Base-by-base conservation (phyloP, 2,797 vertebrate genomes). In the Enteromius viviparus region DNA sequence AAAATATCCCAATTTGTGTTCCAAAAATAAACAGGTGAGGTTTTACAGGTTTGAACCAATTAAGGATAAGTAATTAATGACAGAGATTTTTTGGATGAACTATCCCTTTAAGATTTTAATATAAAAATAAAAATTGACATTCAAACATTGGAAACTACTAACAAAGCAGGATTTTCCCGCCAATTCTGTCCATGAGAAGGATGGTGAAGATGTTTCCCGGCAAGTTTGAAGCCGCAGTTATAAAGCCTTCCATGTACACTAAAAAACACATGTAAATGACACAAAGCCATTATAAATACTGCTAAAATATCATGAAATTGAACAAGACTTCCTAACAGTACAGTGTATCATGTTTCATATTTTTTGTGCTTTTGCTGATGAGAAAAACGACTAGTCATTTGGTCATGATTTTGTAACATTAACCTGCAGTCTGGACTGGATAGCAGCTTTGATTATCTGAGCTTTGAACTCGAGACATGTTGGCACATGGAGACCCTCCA, bases 131-230 rank as follows among this genome's bases (percentile, higher is more conserved):
- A 23, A 11, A 23, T 7, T 49, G 45, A 45, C 15, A 29, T 32
- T 32, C 26, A 32, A 6, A 53, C 29, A 74, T 4, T 14, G 29
- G 21, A 62, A 45, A 51, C 11, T 84, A 90, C 95, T 94, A 85
- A 95, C 94, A 90, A 0, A 95, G 93, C 3, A 95, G 88, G 2
- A 85, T 6, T 82, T 93, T 94, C 37, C 93, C 95, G 85, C 95
- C 95, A 0, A 84, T 79, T 47, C 70, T 86, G 89, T 94, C 94
- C 92, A 95, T 94, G 58, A 94, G 34, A 0, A 94, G 83, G 15
- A 95, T 94, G 55, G 93, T 94, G 86, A 95, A 92, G 88, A 95
- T 91, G 91, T 95, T 95, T 12, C 95, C 95, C 0, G 95, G 95
- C 2, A 95, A 78, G 89, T 94, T 95, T 0, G 94, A 92, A 0